Evolutionary conservation across 2,888 invertebrate genomes (phyloP).

Genomic region (Pandemis cinnamomeana): DNA sequence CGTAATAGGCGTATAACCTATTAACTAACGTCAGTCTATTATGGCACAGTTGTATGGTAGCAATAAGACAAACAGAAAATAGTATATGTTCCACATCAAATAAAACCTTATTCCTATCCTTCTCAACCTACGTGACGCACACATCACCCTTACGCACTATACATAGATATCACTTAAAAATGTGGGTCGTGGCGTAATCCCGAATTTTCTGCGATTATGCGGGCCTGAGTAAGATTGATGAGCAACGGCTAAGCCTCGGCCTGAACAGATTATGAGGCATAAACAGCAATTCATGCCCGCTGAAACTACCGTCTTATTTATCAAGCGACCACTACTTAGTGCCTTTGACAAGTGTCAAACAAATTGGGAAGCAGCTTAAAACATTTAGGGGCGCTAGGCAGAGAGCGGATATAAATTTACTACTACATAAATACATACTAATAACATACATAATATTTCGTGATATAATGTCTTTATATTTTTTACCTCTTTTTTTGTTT

Average conservation of each 20-base stretch:
- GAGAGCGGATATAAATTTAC: not conserved
- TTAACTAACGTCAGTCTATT: no score
- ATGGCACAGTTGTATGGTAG: no score
- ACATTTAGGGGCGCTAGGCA: not conserved
- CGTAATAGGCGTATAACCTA: no score
- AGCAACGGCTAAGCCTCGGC: conserved; percentile 58
- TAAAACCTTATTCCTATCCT: not conserved
- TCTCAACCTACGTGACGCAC: conserved; percentile 2
- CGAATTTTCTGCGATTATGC: conserved; percentile 77
- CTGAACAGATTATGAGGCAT: conserved; percentile 72
- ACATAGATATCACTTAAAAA: conserved; percentile 66
- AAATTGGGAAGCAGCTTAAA: not conserved
- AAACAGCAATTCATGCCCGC: conserved; percentile 70
- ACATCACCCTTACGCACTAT: conserved; percentile 45
- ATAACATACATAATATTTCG: no score
- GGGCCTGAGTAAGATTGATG: conserved; percentile 82
- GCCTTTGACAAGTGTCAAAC: not conserved
- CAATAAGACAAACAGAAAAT: not conserved
- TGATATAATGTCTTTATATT: no score
- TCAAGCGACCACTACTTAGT: conserved; percentile 14
- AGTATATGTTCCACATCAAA: not conserved
- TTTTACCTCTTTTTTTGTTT: no score
- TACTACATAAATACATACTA: no score
- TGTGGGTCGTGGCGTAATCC: conserved; percentile 69
- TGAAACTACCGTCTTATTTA: conserved; percentile 41